Evolutionary conservation across 1,140 invertebrate species (phyloP).

Genomic region (Listronotus bonariensis): DNA sequence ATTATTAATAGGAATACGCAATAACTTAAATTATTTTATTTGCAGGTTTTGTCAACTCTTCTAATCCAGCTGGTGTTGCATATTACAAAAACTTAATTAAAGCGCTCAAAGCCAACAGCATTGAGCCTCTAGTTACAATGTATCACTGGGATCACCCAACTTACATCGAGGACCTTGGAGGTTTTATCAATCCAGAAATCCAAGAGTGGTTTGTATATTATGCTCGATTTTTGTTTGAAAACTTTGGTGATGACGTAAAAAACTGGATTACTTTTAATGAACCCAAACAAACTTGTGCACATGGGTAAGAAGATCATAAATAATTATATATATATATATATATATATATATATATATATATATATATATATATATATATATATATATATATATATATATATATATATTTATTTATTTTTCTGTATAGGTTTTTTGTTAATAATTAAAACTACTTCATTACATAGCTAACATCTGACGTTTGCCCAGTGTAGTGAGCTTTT

Average conservation of each 20-base stretch:
- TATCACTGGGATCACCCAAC: slow-evolving; percentile 56
- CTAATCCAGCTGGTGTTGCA: slow-evolving; percentile 19
- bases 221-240: slow-evolving; percentile 55
- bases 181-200: slow-evolving; percentile 57
- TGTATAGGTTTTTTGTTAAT: too few species aligned
- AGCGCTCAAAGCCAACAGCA: slow-evolving; percentile 55
- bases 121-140: slow-evolving; percentile 60
- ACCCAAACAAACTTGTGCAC: slow-evolving; percentile 65
- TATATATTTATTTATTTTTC: too few species aligned
- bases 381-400: too few species aligned
- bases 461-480: too few species aligned
- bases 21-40: not conserved
- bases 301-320: slow-evolving; percentile 31
- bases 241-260: slow-evolving; percentile 66
- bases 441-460: too few species aligned
- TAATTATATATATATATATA: too few species aligned
- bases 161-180: slow-evolving; percentile 57
- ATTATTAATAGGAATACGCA: too few species aligned
- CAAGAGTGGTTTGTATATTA: slow-evolving; percentile 53
- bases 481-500: too few species aligned
- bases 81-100: slow-evolving; percentile 32
- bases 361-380: too few species aligned
- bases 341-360: too few species aligned
- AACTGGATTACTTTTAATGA: slow-evolving; percentile 77
- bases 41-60: slow-evolving; percentile 14